Percentiles rank a stretch among this genome's conserved stretches.
phyloP scores from a whole-genome alignment of 2,113 vertebrate species.

The Corvus moneduloides region DNA sequence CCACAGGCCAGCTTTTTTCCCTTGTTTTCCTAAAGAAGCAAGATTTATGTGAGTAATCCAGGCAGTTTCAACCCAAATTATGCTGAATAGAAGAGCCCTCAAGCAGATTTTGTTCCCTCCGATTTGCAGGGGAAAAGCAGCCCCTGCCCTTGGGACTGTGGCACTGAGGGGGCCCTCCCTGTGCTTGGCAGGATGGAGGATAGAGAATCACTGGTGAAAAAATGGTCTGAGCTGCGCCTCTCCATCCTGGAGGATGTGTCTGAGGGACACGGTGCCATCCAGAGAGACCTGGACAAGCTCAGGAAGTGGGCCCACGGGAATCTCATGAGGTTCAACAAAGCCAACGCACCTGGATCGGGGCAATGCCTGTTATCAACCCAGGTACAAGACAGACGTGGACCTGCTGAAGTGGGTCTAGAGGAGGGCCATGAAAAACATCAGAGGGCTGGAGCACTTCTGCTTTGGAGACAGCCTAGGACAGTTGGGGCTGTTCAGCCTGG shows the following conservation, averaged over 20 bases:
- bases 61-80: background rate
- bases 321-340: background rate
- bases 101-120: background rate
- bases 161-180: background rate
- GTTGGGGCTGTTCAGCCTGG: background rate
- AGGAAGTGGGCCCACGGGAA: background rate
- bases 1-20: background rate
- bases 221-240: background rate
- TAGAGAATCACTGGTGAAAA: background rate
- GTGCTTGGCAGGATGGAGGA: background rate
- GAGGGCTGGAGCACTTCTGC: background rate
- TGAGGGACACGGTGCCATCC: background rate
- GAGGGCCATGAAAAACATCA: background rate
- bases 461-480: background rate
- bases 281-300: background rate
- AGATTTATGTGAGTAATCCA: constrained; percentile 21
- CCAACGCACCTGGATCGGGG: background rate
- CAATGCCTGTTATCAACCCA: background rate
- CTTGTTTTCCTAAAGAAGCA: constrained; percentile 13
- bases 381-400: background rate
- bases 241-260: background rate
- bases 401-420: no score
- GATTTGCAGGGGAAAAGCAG: background rate
- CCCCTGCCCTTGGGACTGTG: background rate
- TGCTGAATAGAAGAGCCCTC: background rate